These are phyloP conservation scores for Allochrocebus solatus DNA, from an alignment of 2,797 vertebrate genomes.

Conservation along the genomic window DNA sequence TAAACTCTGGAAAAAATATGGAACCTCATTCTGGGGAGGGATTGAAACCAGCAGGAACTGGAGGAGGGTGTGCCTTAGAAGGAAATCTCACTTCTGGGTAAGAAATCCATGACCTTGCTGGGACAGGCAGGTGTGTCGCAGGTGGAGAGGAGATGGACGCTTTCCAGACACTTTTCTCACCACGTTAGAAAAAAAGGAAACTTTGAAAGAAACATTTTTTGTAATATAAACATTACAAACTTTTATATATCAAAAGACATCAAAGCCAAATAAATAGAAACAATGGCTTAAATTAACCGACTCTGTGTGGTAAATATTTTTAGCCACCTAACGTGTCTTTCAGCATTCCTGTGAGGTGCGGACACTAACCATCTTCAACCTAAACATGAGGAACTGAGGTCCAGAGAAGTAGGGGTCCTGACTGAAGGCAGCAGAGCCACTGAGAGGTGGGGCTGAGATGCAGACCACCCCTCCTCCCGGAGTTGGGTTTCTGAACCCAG, in stretches of 20 bases:
- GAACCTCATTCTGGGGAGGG: neutral
- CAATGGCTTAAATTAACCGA: neutral
- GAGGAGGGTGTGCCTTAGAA: accelerated
- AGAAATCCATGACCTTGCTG: neutral
- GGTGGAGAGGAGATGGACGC: accelerated
- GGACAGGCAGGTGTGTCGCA: too few species aligned
- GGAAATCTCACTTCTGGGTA: neutral
- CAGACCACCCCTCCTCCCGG: accelerated
- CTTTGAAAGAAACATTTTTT: neutral
- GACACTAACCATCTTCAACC: accelerated
- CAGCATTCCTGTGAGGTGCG: neutral
- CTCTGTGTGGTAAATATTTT: neutral
- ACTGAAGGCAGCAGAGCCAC: accelerated
- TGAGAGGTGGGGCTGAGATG: neutral
- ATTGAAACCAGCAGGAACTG: neutral
- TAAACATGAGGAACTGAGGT: neutral
- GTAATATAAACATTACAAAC: neutral
- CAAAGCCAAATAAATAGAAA: neutral
- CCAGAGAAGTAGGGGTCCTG: neutral
- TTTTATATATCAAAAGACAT: neutral
- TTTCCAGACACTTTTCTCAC: neutral
- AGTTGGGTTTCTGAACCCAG: accelerated
- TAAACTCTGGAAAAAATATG: neutral
- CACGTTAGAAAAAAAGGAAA: neutral
- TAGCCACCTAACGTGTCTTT: neutral